Percentiles rank a stretch among this genome's conserved stretches.
Conservation (phyloP, 2,797 vertebrate genomes). For the Acridotheres tristis region DNA sequence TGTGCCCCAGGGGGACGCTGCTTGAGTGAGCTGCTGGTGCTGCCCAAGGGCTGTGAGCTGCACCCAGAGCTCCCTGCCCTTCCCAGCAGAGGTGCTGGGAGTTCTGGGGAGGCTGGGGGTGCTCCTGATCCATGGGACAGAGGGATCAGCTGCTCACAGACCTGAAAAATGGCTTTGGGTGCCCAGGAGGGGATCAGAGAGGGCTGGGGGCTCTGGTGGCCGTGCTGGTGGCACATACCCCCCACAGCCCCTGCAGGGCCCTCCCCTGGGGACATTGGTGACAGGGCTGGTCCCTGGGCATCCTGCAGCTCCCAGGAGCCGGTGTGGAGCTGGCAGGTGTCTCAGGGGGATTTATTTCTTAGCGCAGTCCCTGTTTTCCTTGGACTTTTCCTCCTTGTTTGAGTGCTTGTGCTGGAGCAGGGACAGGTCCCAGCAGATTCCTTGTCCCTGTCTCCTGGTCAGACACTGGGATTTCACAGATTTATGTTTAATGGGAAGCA, state of each 20-base stretch:
- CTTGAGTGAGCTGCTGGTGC: neutral
- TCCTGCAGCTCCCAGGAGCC: neutral
- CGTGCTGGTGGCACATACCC: neutral
- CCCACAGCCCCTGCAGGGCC: neutral
- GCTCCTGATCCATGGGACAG: neutral
- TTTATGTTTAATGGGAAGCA: neutral
- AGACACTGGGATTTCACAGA: neutral
- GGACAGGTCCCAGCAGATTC: neutral
- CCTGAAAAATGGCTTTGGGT: neutral
- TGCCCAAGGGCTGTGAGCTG: neutral
- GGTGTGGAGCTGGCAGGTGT: neutral
- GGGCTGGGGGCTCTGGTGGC: neutral
- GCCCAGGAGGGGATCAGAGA: neutral
- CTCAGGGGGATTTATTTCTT: neutral
- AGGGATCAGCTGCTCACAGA: neutral
- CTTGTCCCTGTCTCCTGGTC: neutral
- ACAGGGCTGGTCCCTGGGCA: fast-evolving
- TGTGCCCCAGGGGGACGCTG: neutral
- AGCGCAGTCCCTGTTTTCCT: neutral
- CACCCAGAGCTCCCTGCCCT: neutral
- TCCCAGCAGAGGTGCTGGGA: neutral
- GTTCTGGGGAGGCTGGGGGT: fast-evolving
- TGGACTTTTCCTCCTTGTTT: neutral
- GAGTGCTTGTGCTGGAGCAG: neutral
- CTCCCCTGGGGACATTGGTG: neutral